Percentiles rank a stretch among this genome's conserved stretches.
phyloP scores from a whole-genome alignment of 1,140 invertebrate genomes.

The Cyclina sinensis region DNA sequence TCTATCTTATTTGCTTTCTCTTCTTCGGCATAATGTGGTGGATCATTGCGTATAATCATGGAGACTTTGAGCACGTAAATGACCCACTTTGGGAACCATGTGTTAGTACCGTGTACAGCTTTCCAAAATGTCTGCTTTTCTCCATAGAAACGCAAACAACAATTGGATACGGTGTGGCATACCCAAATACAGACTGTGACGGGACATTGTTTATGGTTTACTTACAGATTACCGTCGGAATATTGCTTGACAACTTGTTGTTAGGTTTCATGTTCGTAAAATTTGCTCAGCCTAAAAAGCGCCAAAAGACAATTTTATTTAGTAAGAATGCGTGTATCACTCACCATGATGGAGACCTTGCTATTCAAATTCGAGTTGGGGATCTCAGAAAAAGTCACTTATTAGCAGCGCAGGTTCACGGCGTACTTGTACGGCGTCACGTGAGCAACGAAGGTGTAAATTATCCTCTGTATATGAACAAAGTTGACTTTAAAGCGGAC shows the following conservation, averaged over 20 bases:
- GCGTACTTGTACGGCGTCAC: constrained; percentile 78
- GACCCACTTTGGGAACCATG: constrained; percentile 86
- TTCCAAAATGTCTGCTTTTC: constrained; percentile 86
- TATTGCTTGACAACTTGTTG: constrained; percentile 83
- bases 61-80: constrained; percentile 92
- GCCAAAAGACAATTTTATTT: constrained; percentile 85
- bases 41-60: constrained; percentile 96
- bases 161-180: constrained; percentile 89
- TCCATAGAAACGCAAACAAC: constrained; percentile 88
- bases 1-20: constrained; percentile 97
- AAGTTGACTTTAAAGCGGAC: constrained; percentile 91
- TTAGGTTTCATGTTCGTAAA: constrained; percentile 85
- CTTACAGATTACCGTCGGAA: constrained; percentile 83
- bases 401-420: constrained; percentile 90
- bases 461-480: constrained; percentile 79
- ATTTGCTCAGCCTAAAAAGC: constrained; percentile 83
- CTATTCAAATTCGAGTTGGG: constrained; percentile 91
- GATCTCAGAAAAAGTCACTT: constrained; percentile 84
- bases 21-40: constrained; percentile 97
- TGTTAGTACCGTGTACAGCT: constrained; percentile 80
- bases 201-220: constrained; percentile 78
- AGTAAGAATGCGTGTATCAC: constrained; percentile 84
- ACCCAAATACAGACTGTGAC: constrained; percentile 89
- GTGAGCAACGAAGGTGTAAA: constrained; percentile 78
- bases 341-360: constrained; percentile 92